Evolutionary conservation across 2,113 vertebrate species (phyloP).

Genomic region (human (Homo sapiens)): DNA sequence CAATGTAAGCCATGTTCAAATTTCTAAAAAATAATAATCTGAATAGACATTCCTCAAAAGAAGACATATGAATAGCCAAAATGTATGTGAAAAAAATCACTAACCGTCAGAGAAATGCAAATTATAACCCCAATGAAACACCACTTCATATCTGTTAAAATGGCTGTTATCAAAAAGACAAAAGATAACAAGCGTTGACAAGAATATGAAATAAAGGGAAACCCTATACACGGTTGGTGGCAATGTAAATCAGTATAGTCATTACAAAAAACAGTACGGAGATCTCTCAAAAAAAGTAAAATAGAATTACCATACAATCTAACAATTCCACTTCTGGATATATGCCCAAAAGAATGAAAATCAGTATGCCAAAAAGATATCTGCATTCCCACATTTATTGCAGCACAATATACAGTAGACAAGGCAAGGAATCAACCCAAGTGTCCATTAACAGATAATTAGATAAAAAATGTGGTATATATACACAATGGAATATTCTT

Average conservation of each 20-base stretch:
- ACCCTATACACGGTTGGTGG: not conserved
- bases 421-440: not conserved
- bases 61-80: not conserved
- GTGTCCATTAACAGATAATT: not conserved
- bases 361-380: not conserved
- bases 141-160: not conserved
- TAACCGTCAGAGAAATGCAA: not conserved
- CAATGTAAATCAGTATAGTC: not conserved
- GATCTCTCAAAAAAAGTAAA: not conserved
- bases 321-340: not conserved
- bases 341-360: not conserved
- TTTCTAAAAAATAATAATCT: too few relatives aligned
- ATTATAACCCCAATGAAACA: not conserved
- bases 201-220: not conserved
- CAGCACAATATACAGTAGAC: not conserved
- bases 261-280: not conserved
- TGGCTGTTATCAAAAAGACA: not conserved
- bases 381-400: not conserved
- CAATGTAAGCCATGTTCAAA: too few relatives aligned
- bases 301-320: not conserved
- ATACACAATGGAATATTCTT: not conserved
- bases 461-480: not conserved
- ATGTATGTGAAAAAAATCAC: not conserved
- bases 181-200: not conserved
- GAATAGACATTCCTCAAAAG: not conserved